Evolutionary conservation across 2,888 invertebrate species (phyloP).

Genomic region (Linyphia triangularis): DNA sequence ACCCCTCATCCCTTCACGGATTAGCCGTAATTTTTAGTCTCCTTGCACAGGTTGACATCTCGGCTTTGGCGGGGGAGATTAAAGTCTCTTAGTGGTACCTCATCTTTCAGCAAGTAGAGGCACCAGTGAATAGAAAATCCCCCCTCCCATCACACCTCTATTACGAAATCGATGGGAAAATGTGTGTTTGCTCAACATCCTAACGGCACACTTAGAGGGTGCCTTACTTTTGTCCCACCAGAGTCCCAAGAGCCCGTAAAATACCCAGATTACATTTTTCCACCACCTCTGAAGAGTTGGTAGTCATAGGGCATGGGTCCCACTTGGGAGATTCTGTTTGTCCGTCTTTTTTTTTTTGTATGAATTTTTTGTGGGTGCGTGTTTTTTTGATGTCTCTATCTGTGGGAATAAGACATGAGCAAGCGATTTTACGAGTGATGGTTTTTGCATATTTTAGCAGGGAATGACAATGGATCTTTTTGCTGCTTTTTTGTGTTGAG

Average conservation of each 20-base stretch:
- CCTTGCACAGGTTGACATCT: slow-evolving; percentile 64
- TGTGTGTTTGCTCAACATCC: slow-evolving; percentile 68
- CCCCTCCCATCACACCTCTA: slow-evolving; percentile 13
- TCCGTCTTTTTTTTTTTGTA: background rate
- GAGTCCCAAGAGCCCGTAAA: slow-evolving; percentile 53
- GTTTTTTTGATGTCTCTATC: slow-evolving; percentile 44
- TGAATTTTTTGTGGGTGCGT: slow-evolving; percentile 16
- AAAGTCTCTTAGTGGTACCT: slow-evolving; percentile 71
- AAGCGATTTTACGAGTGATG: slow-evolving; percentile 58
- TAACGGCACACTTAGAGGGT: slow-evolving; percentile 56
- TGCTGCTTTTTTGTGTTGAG: slow-evolving; percentile 1
- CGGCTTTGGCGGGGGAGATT: slow-evolving; percentile 66
- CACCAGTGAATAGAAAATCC: background rate
- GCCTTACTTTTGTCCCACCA: slow-evolving; percentile 40
- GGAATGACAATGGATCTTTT: slow-evolving; percentile 45
- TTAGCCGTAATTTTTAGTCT: slow-evolving; percentile 72
- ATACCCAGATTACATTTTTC: slow-evolving; percentile 67
- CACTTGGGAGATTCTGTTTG: slow-evolving; percentile 50
- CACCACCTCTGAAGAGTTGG: slow-evolving; percentile 38
- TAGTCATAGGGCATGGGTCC: no score
- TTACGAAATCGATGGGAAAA: slow-evolving; percentile 71
- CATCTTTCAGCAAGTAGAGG: slow-evolving; percentile 42
- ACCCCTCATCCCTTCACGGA: slow-evolving; percentile 25
- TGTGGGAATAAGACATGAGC: slow-evolving; percentile 52
- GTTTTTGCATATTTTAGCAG: slow-evolving; percentile 65